phyloP scores from a whole-genome alignment of 2,113 vertebrate genomes.

The Seriola aureovittata region DNA sequence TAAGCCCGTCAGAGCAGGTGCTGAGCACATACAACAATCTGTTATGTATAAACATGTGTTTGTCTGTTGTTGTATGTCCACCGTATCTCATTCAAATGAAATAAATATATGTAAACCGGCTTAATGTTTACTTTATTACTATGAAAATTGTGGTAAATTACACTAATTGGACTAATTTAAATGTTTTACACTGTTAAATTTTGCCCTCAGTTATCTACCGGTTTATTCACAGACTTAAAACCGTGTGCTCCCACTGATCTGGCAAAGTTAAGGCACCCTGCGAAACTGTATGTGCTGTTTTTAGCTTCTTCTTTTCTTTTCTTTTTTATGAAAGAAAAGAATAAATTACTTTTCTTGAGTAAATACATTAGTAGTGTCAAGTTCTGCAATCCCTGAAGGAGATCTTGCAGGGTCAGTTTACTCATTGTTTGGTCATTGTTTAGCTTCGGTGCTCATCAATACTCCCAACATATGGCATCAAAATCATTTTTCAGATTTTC shows the following conservation, averaged over 20 bases:
- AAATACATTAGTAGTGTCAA: background rate
- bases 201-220: background rate
- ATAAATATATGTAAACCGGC: slow-evolving; percentile 20
- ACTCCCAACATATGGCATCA: background rate
- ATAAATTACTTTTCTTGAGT: too few relatives aligned
- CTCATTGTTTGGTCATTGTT: background rate
- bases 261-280: too few relatives aligned
- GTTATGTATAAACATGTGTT: slow-evolving; percentile 4
- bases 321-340: too few relatives aligned
- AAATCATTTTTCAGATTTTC: background rate
- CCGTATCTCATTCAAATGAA: slow-evolving; percentile 5
- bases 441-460: background rate
- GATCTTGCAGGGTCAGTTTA: background rate
- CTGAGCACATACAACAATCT: background rate
- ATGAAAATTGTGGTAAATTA: background rate
- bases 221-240: too few relatives aligned
- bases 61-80: slow-evolving; percentile 13
- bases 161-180: background rate
- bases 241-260: background rate
- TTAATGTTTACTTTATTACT: background rate
- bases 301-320: too few relatives aligned
- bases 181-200: background rate
- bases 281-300: too few relatives aligned
- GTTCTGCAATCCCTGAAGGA: too few relatives aligned
- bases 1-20: background rate